Evolutionary conservation across 2,888 invertebrate species (phyloP), one percentile per base, ranked within the genome.

Genomic region (Acleris laterana): DNA sequence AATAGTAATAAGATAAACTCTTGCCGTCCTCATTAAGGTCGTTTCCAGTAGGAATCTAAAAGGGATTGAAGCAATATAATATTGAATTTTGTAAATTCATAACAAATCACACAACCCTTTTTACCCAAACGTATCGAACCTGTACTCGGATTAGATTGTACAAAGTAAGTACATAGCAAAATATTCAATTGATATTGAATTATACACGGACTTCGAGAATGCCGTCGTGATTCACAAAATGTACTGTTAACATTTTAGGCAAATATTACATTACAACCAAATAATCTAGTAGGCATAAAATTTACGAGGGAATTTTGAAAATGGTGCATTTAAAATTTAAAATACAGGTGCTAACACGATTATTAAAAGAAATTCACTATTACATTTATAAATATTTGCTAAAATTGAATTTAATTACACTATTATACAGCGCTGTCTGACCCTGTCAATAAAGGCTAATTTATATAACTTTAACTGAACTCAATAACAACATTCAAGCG

Each of bases 401-500:
- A 87, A 85, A 81, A 84, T 87, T 86, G 84, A 83, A 81, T 85
- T 87, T 80, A 83, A 84, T 84, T 88, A 87, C 79, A 84, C 83
- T 90, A 86, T 81, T 74, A 82, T 86, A 85, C 84, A 88, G 83
- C 87, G 87, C 84, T 84, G 82, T 86, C 81, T 77, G 88, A 91
- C 91, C 91, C 91, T 91, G 91, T 91, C 83, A 85, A 89, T 86
- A 87, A 90, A 89, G 89, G 90, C 90, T 88, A 87, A 85, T 81
- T 81, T 76, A 75, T 55, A 70, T 61, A 58, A 70, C 32, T 38
- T 56, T 48, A 68, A 69, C 69, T 52, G 64, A 71, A 71, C 57
- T 64, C 32, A 49, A 59, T 63, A 66, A 73, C 75, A 69, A 62
- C 70, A 69, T 65, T 71, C 28, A 62, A 70, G 64, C 64, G 46